Percentiles rank a stretch among this genome's conserved stretches.
phyloP scores from a whole-genome alignment of 2,888 invertebrate species.

The Cataglyphis cursor region DNA sequence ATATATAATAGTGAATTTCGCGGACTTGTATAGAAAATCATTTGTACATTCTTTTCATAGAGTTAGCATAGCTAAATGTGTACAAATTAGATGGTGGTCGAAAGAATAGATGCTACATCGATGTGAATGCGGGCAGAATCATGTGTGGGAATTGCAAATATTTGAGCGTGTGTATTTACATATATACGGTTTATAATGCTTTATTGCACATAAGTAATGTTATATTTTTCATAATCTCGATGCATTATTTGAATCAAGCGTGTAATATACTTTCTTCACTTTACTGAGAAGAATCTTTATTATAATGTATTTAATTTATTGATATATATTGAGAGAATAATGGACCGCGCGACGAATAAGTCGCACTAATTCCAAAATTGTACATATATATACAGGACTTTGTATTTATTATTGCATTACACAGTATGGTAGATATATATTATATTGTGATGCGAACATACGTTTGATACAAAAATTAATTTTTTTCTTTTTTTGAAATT shows the following conservation, averaged over 20 bases:
- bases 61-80: slow-evolving; percentile 82
- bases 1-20: slow-evolving; percentile 62
- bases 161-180: slow-evolving; percentile 47
- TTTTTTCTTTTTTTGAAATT: slow-evolving; percentile 64
- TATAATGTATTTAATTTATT: slow-evolving; percentile 83
- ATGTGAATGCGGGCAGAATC: slow-evolving; percentile 39
- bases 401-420: slow-evolving; percentile 81
- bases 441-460: slow-evolving; percentile 63
- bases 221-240: slow-evolving; percentile 86
- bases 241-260: slow-evolving; percentile 80
- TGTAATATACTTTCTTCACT: slow-evolving; percentile 79
- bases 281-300: slow-evolving; percentile 74
- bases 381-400: slow-evolving; percentile 77
- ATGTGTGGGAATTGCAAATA: slow-evolving; percentile 27
- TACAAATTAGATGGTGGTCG: slow-evolving; percentile 82
- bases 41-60: slow-evolving; percentile 80
- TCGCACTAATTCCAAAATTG: slow-evolving; percentile 75
- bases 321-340: slow-evolving; percentile 64
- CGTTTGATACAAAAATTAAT: slow-evolving; percentile 70
- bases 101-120: slow-evolving; percentile 49
- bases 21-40: slow-evolving; percentile 78
- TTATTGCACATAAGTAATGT: slow-evolving; percentile 85
- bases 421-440: slow-evolving; percentile 74
- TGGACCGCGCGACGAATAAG: slow-evolving; percentile 62
- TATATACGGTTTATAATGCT: slow-evolving; percentile 60